Evolutionary conservation across 2,797 vertebrate species (phyloP), one percentile per base, ranked within the genome.

Genomic region (Chelon auratus): DNA sequence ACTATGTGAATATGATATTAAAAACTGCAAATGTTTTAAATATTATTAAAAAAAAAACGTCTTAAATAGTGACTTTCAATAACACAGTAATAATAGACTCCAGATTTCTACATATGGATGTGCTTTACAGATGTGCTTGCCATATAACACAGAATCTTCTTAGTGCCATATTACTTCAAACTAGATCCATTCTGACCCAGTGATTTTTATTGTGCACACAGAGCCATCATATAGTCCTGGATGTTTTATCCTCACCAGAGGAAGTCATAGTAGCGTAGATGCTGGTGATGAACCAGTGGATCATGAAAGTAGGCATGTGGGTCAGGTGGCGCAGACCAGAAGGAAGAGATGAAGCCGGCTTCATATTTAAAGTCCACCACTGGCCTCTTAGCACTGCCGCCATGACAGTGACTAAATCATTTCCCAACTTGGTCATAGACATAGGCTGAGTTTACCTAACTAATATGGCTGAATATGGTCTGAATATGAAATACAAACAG

Each of bases 401-500:
- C 15, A 45, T 45, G 43, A 8, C 10, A 14, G 2, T 15, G 13
- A 17, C 36, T 22, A 39, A 3, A 62, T 17, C 47, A 22, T 9
- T 11, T 42, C 22, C 26, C 71, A 37, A 15, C 42, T 65, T 47
- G 20, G 26, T 42, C 18, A 45, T 11, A 39, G 40, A 48, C 3
- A 40, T 14, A 48, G 20, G 4, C 33, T 39, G 20, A 3, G 18
- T 45, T 54, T 62, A 18, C 20, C 24, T 5, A 22, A 18, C 20
- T n/a, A 61, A 62, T 48, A 33, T 11, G 20, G 18, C 13, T n/a
- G 5, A 64, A 60, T 57, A 42, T 51, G 61, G 37, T 52, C 60
- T 47, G 6, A 64, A 43, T 39, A 36, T 52, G 26, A 68, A 82
- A 79, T 47, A 50, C 24, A 71, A 78, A 62, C 40, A 20, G 30